phyloP scores from a whole-genome alignment of 1,140 invertebrate species.

The Calephelis nemesis region DNA sequence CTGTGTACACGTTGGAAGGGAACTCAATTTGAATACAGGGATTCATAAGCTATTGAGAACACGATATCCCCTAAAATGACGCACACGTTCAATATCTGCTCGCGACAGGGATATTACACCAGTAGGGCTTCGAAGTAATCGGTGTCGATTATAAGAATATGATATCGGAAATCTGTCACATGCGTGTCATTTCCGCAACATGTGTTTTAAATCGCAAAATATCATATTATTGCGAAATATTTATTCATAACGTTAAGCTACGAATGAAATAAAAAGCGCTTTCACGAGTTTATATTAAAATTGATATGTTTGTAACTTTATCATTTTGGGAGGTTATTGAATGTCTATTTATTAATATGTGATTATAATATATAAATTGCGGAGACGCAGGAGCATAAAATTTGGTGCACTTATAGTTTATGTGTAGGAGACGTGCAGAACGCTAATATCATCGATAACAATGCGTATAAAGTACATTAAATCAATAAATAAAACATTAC shows the following conservation, averaged over 20 bases:
- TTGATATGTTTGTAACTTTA: too few relatives aligned
- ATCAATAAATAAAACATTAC: too few relatives aligned
- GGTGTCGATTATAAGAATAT: constrained; percentile 59
- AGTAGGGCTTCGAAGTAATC: constrained; percentile 62
- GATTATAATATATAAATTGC: too few relatives aligned
- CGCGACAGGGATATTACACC: constrained; percentile 31
- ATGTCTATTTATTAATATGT: too few relatives aligned
- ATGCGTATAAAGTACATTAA: too few relatives aligned
- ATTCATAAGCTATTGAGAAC: constrained; percentile 20
- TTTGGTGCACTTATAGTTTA: too few relatives aligned
- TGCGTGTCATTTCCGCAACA: constrained; percentile 53
- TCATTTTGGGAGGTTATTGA: too few relatives aligned
- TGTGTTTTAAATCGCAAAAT: constrained; percentile 52
- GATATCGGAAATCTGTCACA: constrained; percentile 69
- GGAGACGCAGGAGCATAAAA: too few relatives aligned
- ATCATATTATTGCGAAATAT: constrained; percentile 16
- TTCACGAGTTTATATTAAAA: too few relatives aligned
- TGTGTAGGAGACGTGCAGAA: too few relatives aligned
- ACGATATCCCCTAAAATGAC: constrained; percentile 23
- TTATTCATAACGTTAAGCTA: not conserved
- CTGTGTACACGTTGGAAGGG: not conserved
- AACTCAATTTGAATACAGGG: constrained; percentile 17
- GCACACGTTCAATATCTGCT: constrained; percentile 21
- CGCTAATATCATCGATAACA: too few relatives aligned
- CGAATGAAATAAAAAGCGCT: too few relatives aligned